Percentiles rank a stretch among this genome's conserved stretches.
Evolutionary conservation across 2,888 invertebrate genomes (phyloP).

Genomic region (Encarsia formosa): DNA sequence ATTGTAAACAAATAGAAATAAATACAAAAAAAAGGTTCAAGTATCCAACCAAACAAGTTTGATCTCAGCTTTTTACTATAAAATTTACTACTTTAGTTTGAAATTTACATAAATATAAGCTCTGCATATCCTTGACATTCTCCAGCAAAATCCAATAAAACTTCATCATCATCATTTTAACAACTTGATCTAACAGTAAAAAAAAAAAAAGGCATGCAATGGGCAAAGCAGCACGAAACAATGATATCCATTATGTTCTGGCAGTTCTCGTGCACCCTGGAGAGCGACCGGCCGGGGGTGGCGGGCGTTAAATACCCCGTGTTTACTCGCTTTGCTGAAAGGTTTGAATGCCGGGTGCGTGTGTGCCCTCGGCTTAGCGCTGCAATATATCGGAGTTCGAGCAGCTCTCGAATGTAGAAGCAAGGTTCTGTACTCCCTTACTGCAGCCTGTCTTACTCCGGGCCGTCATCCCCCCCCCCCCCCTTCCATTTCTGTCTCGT

Average conservation of each 20-base stretch:
- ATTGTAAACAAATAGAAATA: no score
- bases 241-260: constrained; percentile 16
- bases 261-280: constrained; percentile 3
- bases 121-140: no score
- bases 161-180: no score
- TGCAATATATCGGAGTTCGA: constrained; percentile 9
- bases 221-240: constrained; percentile 10
- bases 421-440: constrained; percentile 6
- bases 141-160: no score
- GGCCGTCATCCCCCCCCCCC: not conserved
- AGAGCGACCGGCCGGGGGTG: not conserved
- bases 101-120: no score
- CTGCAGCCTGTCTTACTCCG: no score
- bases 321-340: not conserved
- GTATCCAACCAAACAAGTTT: no score
- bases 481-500: not conserved
- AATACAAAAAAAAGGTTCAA: no score
- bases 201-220: no score
- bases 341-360: constrained; percentile 5
- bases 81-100: no score
- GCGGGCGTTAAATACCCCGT: constrained; percentile 14
- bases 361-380: constrained; percentile 2
- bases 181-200: no score
- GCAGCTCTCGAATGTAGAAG: constrained; percentile 18
- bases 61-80: no score